Conservation (phyloP, 2,797 vertebrate genomes). For the Schizopygopsis pylzovi region DNA sequence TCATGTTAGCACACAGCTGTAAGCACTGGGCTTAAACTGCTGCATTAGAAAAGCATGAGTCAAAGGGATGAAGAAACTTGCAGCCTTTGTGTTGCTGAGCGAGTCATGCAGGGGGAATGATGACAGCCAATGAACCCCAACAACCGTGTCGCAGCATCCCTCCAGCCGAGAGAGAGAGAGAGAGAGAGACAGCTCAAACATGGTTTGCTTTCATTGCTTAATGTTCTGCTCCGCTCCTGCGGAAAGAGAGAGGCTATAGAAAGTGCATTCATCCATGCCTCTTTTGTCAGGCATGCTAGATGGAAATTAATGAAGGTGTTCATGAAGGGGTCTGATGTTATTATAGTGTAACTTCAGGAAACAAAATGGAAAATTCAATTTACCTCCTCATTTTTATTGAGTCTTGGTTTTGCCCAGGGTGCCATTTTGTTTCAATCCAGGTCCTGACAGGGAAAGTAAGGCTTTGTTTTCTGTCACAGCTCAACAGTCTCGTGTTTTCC, state of each 20-base stretch:
- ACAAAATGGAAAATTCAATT: constrained; percentile 43
- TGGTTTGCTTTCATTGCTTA: constrained; percentile 31
- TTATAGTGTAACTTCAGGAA: constrained; percentile 36
- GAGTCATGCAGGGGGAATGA: not conserved
- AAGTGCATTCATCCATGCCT: constrained; percentile 34
- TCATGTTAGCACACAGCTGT: constrained; percentile 27
- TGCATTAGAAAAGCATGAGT: constrained; percentile 32
- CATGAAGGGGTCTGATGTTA: constrained; percentile 25
- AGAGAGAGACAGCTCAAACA: not conserved
- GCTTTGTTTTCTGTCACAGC: not conserved
- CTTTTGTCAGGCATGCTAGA: constrained; percentile 31
- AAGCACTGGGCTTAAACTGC: constrained; percentile 10
- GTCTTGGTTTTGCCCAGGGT: constrained; percentile 21
- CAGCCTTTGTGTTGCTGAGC: constrained; percentile 16
- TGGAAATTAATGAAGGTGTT: constrained; percentile 42
- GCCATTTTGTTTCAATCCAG: constrained; percentile 41
- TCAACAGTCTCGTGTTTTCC: constrained; percentile 1
- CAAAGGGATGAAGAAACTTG: constrained; percentile 21
- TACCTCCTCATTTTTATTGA: constrained; percentile 15
- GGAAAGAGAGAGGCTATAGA: constrained; percentile 6
- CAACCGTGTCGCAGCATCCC: constrained; percentile 31
- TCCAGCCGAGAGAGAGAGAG: constrained; percentile 8
- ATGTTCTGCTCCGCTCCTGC: not conserved
- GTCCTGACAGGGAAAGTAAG: not conserved
- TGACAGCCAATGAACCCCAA: constrained; percentile 28